Evolutionary conservation across 1,140 invertebrate genomes (phyloP).

Genomic region (Agrilus planipennis): DNA sequence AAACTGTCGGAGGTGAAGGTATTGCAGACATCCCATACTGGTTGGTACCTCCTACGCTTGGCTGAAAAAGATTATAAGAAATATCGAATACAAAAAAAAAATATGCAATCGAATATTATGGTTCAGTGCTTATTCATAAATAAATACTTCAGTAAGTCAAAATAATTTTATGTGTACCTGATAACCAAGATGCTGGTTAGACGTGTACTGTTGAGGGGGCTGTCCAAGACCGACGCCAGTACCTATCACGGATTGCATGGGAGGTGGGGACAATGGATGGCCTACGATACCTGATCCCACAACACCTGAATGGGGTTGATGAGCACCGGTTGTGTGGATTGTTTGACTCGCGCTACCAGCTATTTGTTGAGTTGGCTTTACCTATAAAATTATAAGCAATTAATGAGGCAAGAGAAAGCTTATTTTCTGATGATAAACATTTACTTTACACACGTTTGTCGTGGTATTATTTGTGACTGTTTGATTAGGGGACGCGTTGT

Average conservation of each 20-base stretch:
- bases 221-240: slow-evolving; percentile 24
- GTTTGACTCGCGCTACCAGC: slow-evolving; percentile 34
- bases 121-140: neutral
- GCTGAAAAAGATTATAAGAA: slow-evolving; percentile 15
- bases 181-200: slow-evolving; percentile 46
- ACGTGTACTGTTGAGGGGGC: slow-evolving; percentile 29
- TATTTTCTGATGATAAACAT: neutral
- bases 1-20: slow-evolving; percentile 65
- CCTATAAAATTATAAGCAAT: slow-evolving; percentile 37
- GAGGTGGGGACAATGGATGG: slow-evolving; percentile 46
- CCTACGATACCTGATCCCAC: slow-evolving; percentile 43
- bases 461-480: slow-evolving; percentile 33
- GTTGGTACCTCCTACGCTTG: slow-evolving; percentile 27
- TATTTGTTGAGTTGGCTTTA: slow-evolving; percentile 61
- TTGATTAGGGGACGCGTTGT: slow-evolving; percentile 37
- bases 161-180: slow-evolving; percentile 31
- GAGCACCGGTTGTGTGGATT: slow-evolving; percentile 17
- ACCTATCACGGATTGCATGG: slow-evolving; percentile 36
- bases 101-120: neutral
- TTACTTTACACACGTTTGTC: slow-evolving; percentile 62
- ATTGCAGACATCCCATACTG: slow-evolving; percentile 70
- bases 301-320: slow-evolving; percentile 27
- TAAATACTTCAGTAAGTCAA: neutral
- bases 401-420: too few species aligned
- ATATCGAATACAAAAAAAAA: too few species aligned